Base-by-base conservation (phyloP, 35 echinoderm and acorn worm species). In the Holothuria glaberrima region DNA sequence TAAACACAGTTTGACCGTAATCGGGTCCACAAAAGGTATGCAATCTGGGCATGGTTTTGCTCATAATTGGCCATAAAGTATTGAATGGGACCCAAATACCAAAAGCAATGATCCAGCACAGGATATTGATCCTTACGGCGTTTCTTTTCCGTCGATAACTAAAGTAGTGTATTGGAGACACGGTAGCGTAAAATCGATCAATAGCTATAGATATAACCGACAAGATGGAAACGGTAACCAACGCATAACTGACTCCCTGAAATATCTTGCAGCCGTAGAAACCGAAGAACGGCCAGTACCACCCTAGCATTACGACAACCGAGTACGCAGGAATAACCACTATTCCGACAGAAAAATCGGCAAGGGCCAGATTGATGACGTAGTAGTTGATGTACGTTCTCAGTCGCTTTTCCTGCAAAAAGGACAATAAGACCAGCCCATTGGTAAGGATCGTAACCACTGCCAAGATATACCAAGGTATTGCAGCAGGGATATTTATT, bases 201-300 rank as follows among this genome's bases (percentile, higher is more conserved):
- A 48, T 25, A 9, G 46, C 57, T 31, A 84, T 61, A 4, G 58
- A 56, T 26, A 84, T 60, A 5, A 84, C 80, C 2, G 80, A 58
- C 1, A 84, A 62, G 21, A 4, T 84, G 25, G 80, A 84, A 32
- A 84, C 80, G 14, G 80, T 61, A 1, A 84, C 6, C 52, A 84
- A 35, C 13, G 80, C 27, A 32, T 84, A 63, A 62, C 80, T 33
- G 54, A 84, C 25, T 17, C 80, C 80, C 25, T 84, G 80, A 30
- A 84, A 84, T 17, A 84, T 61, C 46, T 63, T 84, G 21, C 80
- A 84, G 17, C 80, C 59, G 21, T 84, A 84, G 13, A 61, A 63
- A 19, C 80, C 59, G 27, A 63, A 63, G 10, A 84, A 61, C 46
- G 80, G 80, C 80, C 80, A 84, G 14, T 84, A 59, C 80, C 80